These are phyloP conservation scores for Yoshiicerus persimilis DNA, from an alignment of 1,140 invertebrate genomes.

Conservation along the genomic window DNA sequence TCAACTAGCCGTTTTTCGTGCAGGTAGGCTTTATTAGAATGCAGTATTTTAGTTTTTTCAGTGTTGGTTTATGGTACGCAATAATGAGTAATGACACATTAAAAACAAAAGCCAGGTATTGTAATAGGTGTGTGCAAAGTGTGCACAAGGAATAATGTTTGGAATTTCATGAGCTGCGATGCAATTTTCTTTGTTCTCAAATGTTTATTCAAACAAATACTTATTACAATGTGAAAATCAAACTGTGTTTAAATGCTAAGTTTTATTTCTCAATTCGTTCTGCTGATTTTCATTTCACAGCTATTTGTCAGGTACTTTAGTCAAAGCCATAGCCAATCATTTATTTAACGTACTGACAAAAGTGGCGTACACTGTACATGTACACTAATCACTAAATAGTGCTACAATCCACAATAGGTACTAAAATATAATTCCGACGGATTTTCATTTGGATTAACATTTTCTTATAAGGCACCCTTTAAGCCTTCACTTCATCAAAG, in stretches of 20 bases:
- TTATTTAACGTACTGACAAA: neutral
- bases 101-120: neutral
- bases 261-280: conserved; percentile 15
- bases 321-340: neutral
- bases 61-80: neutral
- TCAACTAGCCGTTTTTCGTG: neutral
- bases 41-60: neutral
- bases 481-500: neutral
- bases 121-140: no score
- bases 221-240: neutral
- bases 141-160: no score
- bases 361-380: neutral
- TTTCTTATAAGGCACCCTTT: neutral
- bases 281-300: conserved; percentile 17
- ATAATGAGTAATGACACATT: neutral
- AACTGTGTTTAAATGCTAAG: neutral
- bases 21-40: neutral
- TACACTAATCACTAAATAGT: neutral
- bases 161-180: neutral
- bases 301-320: neutral
- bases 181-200: neutral
- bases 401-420: no score
- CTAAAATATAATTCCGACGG: neutral
- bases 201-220: neutral
- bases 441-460: neutral